Evolutionary conservation across 2,113 vertebrate genomes (phyloP).

Genomic region (Leptocoma aspasia): DNA sequence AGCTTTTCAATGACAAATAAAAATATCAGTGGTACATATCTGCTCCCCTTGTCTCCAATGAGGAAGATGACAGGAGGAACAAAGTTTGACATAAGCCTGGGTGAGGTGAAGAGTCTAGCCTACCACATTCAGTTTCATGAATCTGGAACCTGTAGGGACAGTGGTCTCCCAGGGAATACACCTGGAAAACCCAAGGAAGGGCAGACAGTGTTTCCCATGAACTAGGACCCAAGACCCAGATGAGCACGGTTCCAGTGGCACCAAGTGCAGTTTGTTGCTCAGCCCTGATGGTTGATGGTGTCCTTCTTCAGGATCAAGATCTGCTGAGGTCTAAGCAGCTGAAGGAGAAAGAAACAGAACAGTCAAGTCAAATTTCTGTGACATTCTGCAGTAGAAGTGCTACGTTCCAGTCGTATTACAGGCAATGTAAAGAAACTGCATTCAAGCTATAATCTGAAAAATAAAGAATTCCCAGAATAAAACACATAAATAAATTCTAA

Average conservation of each 20-base stretch:
- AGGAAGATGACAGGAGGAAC: background rate
- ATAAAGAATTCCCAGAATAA: background rate
- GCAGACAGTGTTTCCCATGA: background rate
- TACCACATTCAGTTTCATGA: background rate
- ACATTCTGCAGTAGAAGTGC: background rate
- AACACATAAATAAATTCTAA: background rate
- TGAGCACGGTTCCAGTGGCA: background rate
- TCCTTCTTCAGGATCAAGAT: background rate
- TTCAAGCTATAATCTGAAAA: background rate
- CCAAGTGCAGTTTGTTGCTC: background rate
- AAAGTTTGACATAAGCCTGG: background rate
- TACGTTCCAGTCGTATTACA: background rate
- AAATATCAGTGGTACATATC: background rate
- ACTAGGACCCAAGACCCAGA: background rate
- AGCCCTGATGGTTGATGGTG: background rate
- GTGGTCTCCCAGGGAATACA: background rate
- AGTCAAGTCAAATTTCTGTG: background rate
- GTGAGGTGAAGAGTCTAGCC: background rate
- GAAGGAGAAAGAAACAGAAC: background rate
- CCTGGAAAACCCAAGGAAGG: background rate
- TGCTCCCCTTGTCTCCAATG: background rate
- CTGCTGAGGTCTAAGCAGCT: background rate
- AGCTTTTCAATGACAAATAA: background rate
- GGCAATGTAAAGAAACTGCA: background rate
- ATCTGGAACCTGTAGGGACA: background rate